Evolutionary conservation across 2,888 invertebrate genomes (phyloP), one percentile per base, ranked within the genome.

Genomic region (Notodonta ziczac): DNA sequence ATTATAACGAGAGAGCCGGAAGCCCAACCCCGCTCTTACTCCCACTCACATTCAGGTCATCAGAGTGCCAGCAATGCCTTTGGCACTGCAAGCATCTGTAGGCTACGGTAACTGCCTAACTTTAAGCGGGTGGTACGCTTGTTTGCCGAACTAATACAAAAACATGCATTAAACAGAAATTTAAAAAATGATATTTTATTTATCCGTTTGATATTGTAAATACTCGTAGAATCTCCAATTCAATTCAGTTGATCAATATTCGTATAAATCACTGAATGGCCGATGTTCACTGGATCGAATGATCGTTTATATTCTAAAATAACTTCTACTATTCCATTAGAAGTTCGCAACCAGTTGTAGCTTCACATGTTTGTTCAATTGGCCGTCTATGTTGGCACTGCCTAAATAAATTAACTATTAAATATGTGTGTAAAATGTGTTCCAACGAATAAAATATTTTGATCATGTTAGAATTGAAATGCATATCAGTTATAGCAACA

Each of bases 381-480:
- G 65, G 60, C 60, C 55, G 48, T 51, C 56, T 55, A 52, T 57
- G 52, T 60, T 57, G 42, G 54, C 55, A 54, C 51, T 57, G 48
- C 58, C 57, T 64, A 69, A 66, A 70, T 69, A 65, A 44, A 62
- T 66, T 52, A 57, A 62, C n/a, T 67, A 60, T 69, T 57, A 51
- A 40, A 60, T 64, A 52, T 44, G 51, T 63, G 46, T 60, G 54
- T 46, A 42, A n/a, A 32, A 56, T 4, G n/a, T 42, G 42, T 48
- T 14, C 16, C 16, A 50, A 50, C 50, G 16, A 50, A 16, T 50
- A 16, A 6, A 16, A 50, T 50, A 50, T 35, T 35, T 35, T 35
- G 35, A 35, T 35, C 7, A 13, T 44, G 12, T 44, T 44, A 9
- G 44, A 44, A 44, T 44, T 44, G 12, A 44, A 10, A 44, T 44